phyloP scores from a whole-genome alignment of 2,888 invertebrate genomes.

The Hypena proboscidalis region DNA sequence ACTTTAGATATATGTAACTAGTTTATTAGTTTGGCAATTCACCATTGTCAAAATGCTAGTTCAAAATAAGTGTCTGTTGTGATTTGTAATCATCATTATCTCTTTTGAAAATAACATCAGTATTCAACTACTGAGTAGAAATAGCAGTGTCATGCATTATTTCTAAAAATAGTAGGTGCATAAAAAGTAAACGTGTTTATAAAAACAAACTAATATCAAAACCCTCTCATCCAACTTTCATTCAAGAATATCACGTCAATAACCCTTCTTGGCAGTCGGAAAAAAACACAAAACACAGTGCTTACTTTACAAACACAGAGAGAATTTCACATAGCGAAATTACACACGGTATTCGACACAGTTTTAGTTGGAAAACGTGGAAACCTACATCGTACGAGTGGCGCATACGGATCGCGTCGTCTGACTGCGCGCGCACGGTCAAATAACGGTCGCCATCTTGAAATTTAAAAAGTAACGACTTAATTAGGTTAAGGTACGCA shows the following conservation, averaged over 20 bases:
- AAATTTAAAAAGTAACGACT: conserved; percentile 25
- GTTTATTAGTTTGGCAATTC: too few relatives aligned
- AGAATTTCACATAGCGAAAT: conserved; percentile 31
- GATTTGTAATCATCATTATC: too few relatives aligned
- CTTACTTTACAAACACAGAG: conserved; percentile 28
- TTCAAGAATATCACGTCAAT: background rate
- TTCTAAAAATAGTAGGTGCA: too few relatives aligned
- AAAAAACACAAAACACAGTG: conserved; percentile 18
- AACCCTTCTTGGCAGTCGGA: too few relatives aligned
- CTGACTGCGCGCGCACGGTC: conserved; percentile 54
- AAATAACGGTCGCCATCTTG: conserved; percentile 49
- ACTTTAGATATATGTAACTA: too few relatives aligned
- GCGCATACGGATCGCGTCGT: conserved; percentile 57
- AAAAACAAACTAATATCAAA: too few relatives aligned
- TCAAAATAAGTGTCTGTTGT: too few relatives aligned
- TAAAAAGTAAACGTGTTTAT: too few relatives aligned
- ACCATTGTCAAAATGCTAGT: too few relatives aligned
- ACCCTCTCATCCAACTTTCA: background rate
- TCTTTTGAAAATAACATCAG: too few relatives aligned
- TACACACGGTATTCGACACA: conserved; percentile 22
- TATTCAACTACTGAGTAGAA: too few relatives aligned
- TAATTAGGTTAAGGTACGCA: conserved; percentile 20
- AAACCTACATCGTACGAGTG: conserved; percentile 53
- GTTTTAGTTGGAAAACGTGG: conserved; percentile 34
- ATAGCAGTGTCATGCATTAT: too few relatives aligned